Base-by-base conservation (phyloP, 1,140 invertebrate genomes). In the Aphaenogaster ashmeadi region DNA sequence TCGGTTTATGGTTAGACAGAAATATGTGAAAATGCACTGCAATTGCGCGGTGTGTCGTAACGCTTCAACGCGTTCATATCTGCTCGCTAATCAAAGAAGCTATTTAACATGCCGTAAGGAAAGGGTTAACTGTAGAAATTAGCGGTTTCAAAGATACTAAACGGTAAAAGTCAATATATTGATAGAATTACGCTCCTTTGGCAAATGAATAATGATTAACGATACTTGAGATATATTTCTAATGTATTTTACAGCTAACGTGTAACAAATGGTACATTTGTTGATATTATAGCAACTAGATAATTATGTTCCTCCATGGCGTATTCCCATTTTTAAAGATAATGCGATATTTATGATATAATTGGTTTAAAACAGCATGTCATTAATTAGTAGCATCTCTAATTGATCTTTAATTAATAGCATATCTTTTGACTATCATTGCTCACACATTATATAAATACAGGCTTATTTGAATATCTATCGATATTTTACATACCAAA, bases 151-250 rank as follows among this genome's bases (percentile, higher is more conserved):
- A 56, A 52, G 66, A 41, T 83, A 54, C 13, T 83, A 47, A 83
- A 74, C 9, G 13, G 2, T 33, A 44, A 9, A 18, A 80, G 66
- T 21, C 18, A 27, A 67, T 56, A 44, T 71, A 67, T 41, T 69
- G 78, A 67, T 79, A 67, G 58, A 64, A 67, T 81, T 69, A 56
- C 36, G 15, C 11, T 74, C 13, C 27, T 83, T 66, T 38, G 58
- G 18, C 7, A 13, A 44, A 54, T 27, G 21, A 3, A 58, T 58
- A 83, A 72, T 38, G 52, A 47, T 79, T 58, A 58, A 83, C 38
- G 64, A 52, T 81, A 69, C 18, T 33, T 36, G 18, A 54, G n/a
- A 83, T 83, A 60, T 74, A 47, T 74, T 27, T 33, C 41, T 60
- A 47, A 74, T 36, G 18, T 38, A n/a, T 52, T 47, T 41, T 36